Conservation (phyloP, 2,888 invertebrate genomes). For the Drosophila borealis region DNA sequence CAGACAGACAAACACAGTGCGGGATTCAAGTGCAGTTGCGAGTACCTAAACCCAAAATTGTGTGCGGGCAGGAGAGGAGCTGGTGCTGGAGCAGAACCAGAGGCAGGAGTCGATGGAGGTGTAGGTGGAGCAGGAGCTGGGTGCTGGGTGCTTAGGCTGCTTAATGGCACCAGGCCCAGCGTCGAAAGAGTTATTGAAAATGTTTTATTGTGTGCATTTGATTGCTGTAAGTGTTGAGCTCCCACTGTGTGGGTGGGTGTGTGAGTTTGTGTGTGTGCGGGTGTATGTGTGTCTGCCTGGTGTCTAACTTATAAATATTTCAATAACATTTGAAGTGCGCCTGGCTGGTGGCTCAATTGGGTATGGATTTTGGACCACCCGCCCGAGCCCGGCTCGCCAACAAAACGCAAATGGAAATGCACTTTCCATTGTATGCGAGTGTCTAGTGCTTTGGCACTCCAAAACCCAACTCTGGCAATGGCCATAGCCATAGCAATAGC, state of each 20-base stretch:
- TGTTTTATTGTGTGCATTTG: constrained; percentile 81
- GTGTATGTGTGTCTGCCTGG: constrained; percentile 40
- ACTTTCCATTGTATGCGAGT: constrained; percentile 76
- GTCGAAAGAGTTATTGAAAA: constrained; percentile 81
- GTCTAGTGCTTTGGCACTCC: constrained; percentile 77
- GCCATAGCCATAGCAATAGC: constrained; percentile 7
- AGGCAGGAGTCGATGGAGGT: too few relatives aligned
- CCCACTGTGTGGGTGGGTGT: constrained; percentile 24
- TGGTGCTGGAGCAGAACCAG: not conserved
- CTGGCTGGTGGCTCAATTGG: constrained; percentile 44
- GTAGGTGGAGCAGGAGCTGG: not conserved
- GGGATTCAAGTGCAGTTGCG: constrained; percentile 52
- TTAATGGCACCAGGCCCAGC: constrained; percentile 64
- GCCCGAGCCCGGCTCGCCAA: not conserved
- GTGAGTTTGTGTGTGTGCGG: constrained; percentile 14
- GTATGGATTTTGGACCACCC: constrained; percentile 27
- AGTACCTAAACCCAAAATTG: constrained; percentile 45
- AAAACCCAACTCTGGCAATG: constrained; percentile 11
- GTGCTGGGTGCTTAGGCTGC: constrained; percentile 37
- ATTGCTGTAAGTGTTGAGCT: constrained; percentile 77
- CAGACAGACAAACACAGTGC: constrained; percentile 38
- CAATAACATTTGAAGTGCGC: constrained; percentile 78
- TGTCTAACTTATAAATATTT: constrained; percentile 81
- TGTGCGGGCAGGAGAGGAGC: constrained; percentile 5
- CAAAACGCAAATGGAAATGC: constrained; percentile 69